Percentiles rank a stretch among this genome's conserved stretches.
Conservation (phyloP, 2,113 vertebrate species). For the Ahaetulla prasina region DNA sequence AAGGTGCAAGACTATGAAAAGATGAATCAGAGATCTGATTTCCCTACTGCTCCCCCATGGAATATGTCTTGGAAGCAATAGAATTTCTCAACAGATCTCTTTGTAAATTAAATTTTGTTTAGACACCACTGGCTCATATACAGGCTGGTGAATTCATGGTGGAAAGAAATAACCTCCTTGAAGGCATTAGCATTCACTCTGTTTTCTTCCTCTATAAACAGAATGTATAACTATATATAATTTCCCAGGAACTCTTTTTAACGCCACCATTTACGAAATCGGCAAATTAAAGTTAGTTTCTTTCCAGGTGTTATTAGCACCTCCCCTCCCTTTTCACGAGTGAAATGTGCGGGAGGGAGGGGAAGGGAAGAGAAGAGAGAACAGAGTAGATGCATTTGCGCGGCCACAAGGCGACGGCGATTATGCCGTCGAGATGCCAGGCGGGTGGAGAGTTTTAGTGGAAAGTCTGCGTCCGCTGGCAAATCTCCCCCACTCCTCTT, state of each 20-base stretch:
- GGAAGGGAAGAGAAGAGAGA: neutral
- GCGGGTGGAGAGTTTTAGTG: neutral
- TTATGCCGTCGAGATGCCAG: neutral
- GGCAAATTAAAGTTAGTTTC: constrained; percentile 1
- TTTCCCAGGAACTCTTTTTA: neutral
- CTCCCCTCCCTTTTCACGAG: neutral
- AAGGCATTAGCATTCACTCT: neutral
- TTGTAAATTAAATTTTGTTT: neutral
- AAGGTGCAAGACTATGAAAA: neutral
- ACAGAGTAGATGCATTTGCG: neutral
- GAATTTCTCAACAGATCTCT: neutral
- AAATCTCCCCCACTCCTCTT: neutral
- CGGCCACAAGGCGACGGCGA: neutral
- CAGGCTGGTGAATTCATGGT: neutral
- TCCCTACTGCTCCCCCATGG: neutral
- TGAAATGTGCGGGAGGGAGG: neutral
- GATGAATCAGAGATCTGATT: neutral
- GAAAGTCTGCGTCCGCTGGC: neutral
- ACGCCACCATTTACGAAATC: neutral
- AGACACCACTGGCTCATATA: neutral
- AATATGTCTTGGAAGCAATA: neutral
- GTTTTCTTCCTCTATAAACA: neutral
- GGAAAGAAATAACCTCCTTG: neutral
- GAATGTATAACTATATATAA: constrained; percentile 6
- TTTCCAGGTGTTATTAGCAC: neutral